Conservation (phyloP, 2,888 invertebrate species). For the Lasioglossum oenotherae region DNA sequence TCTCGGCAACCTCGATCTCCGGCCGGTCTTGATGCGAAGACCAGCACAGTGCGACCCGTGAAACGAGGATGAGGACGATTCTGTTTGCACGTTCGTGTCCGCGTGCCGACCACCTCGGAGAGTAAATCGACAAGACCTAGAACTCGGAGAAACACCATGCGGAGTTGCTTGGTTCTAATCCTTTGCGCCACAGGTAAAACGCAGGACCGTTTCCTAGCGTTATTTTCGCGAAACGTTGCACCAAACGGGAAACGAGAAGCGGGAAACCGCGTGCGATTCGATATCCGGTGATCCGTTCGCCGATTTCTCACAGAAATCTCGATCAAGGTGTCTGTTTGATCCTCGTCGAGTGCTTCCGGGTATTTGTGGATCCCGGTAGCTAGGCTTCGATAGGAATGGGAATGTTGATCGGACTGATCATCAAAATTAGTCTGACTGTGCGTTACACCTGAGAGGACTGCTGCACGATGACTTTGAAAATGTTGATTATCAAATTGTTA, state of each 20-base stretch:
- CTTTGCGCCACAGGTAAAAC: slow-evolving; percentile 78
- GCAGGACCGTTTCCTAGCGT: neutral
- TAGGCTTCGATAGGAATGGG: neutral
- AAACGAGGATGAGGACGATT: slow-evolving; percentile 67
- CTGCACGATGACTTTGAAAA: neutral
- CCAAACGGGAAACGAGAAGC: neutral
- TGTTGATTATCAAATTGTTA: neutral
- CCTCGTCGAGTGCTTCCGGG: neutral
- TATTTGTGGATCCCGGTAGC: neutral
- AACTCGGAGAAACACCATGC: slow-evolving; percentile 64
- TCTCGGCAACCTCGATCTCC: neutral
- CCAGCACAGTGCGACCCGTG: slow-evolving; percentile 29
- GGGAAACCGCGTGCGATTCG: neutral
- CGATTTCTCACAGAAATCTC: neutral
- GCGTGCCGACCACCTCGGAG: slow-evolving; percentile 59
- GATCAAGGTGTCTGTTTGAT: neutral
- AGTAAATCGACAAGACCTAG: slow-evolving; percentile 56
- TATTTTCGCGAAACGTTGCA: neutral
- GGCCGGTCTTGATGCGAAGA: slow-evolving; percentile 30
- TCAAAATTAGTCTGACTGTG: neutral
- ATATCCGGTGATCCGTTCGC: neutral
- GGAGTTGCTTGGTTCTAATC: slow-evolving; percentile 73
- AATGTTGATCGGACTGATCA: neutral
- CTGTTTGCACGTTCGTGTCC: slow-evolving; percentile 48
- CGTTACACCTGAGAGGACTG: neutral